phyloP scores from a whole-genome alignment of 2,888 invertebrate genomes.

The Villa cingulata region DNA sequence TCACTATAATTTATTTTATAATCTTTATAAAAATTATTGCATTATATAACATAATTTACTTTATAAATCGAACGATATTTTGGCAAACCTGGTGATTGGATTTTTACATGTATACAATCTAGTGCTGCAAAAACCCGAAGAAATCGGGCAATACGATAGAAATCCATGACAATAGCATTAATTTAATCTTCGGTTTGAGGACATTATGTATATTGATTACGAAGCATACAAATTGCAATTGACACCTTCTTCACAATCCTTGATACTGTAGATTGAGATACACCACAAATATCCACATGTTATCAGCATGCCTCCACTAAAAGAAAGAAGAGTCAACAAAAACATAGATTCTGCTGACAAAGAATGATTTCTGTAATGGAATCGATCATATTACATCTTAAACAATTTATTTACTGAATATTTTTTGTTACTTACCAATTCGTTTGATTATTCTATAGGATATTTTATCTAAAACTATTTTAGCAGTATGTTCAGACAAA shows the following conservation, averaged over 20 bases:
- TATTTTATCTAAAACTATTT: background rate
- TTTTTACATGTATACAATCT: slow-evolving; percentile 10
- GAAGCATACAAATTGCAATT: background rate
- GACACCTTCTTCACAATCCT: too few species aligned
- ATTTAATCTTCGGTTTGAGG: background rate
- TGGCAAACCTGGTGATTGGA: slow-evolving; percentile 8
- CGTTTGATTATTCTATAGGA: too few species aligned
- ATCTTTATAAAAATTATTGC: background rate
- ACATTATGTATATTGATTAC: background rate
- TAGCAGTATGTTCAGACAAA: background rate
- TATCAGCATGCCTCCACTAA: background rate
- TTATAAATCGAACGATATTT: too few species aligned
- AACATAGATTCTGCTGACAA: too few species aligned
- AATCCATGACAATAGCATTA: background rate
- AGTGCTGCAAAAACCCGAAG: slow-evolving; percentile 6
- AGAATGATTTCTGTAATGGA: too few species aligned
- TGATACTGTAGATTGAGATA: too few species aligned
- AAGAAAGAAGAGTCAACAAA: background rate
- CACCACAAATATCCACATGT: background rate
- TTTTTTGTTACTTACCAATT: too few species aligned
- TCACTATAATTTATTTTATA: background rate
- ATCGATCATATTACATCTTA: background rate
- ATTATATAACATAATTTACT: too few species aligned
- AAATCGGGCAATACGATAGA: slow-evolving; percentile 1
- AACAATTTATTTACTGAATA: too few species aligned